These are phyloP conservation scores for Drosophila ananassae DNA, from an alignment of 1,140 invertebrate genomes.

Conservation along the genomic window DNA sequence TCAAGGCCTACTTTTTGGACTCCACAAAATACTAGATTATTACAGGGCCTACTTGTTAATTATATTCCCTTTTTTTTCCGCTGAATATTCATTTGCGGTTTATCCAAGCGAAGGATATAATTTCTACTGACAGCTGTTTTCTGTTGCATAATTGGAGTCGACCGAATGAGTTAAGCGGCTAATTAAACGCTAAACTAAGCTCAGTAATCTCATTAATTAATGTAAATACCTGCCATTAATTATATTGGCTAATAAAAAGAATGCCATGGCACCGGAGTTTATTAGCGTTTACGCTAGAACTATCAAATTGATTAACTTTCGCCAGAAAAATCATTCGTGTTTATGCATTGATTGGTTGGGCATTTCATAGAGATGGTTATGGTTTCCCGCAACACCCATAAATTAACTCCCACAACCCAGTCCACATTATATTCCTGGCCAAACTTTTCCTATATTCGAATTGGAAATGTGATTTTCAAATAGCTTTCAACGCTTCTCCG, in stretches of 20 bases:
- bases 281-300: conserved; percentile 26
- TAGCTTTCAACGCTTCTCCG: conserved; percentile 26
- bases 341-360: neutral
- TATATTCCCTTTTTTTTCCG: no score
- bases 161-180: conserved; percentile 29
- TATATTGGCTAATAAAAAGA: conserved; percentile 49
- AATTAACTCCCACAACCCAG: conserved; percentile 7
- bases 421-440: neutral
- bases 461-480: conserved; percentile 25
- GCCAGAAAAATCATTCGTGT: neutral
- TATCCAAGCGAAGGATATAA: conserved; percentile 9
- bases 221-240: conserved; percentile 55
- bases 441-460: conserved; percentile 39
- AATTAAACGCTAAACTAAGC: conserved; percentile 43
- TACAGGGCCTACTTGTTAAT: neutral
- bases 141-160: conserved; percentile 27
- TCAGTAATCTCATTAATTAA: conserved; percentile 48
- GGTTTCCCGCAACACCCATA: neutral
- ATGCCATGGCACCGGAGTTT: conserved; percentile 43
- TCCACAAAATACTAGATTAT: neutral
- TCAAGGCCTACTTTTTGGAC: conserved; percentile 3
- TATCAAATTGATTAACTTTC: no score
- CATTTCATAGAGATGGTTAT: neutral
- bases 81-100: conserved; percentile 14
- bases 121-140: conserved; percentile 10